Evolutionary conservation across 2,888 invertebrate genomes (phyloP), one percentile per base, ranked within the genome.

Genomic region (Drosophila atripex): DNA sequence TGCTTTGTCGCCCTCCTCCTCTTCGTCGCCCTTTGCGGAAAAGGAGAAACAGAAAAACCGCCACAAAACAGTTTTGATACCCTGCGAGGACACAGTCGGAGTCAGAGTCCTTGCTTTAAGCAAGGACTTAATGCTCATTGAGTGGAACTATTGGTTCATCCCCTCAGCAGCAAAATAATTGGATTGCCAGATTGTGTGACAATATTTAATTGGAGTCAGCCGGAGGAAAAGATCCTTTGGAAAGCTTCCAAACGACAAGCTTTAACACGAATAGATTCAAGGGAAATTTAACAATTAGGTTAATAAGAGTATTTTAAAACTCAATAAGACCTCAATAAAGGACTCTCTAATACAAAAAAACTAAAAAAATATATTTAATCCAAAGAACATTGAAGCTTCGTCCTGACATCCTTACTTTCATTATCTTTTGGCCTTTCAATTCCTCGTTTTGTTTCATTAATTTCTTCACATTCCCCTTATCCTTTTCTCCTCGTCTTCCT

Each of bases 361-460:
- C 8, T 25, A 35, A 12, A 51, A 25, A 30, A 1, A 16, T 30
- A 9, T 12, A 41, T 18, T 12, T 16, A 23, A 8, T 18, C 8
- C 18, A 32, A 47, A 71, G 71, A n/a, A 71, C 38, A 59, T 71
- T 35, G 11, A 39, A 4, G 30, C 16, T 38, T 61, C 72, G 54
- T 38, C 56, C 47, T 43, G 12, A 11, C 3, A 6, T 8, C 12
- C 21, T 30, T 4, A 2, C 39, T 47, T 30, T 51, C 12, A 25
- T 38, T 61, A 38, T 57, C 38, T 46, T 39, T 18, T 50, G n/a
- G 30, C 39, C 35, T 45, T 64, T 56, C 30, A 61, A 54, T 58
- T 47, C 11, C 43, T 72, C 68, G 71, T 63, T 83, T 76, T 68
- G 73, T 83, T 79, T 73, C 80, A 86, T 83, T 88, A 83, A 79